Base-by-base conservation (phyloP, 2,113 vertebrate species). In the Corythornis madagascariensis region DNA sequence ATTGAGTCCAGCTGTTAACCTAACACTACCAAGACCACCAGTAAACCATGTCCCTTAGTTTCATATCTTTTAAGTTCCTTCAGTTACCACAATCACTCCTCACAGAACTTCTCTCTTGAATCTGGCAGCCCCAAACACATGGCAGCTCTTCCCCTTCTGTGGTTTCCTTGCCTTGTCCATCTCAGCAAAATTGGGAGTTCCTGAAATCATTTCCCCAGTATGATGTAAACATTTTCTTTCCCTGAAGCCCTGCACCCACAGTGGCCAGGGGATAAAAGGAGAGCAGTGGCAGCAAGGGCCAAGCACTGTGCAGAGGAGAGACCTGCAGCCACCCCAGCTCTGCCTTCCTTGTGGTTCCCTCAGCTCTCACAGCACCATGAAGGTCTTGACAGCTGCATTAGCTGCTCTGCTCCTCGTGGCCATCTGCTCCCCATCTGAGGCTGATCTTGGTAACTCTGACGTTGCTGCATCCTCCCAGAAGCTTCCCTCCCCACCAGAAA, bases 381-480 rank as follows among this genome's bases (percentile, higher is more conserved):
- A 69, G 38, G 31, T 61, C 47, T 19, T 15, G 1, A 5, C 47
- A 73, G 56, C 33, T 0, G 0, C 9, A 11, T 43, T 89, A 61
- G 33, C 61, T 3, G 3, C 28, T 70, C 50, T 89, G 21, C 56
- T 93, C 20, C 56, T 93, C 4, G 3, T 81, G 52, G 82, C 65
- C 52, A 50, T n/a, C 82, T 81, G 69, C 60, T 92, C 67, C 55
- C 3, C 1, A 0, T 59, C 72, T 21, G 26, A 57, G 47, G 56
- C 29, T 16, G 11, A 7, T 4, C 21, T 1, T 1, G 1, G 8
- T 7, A 13, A 9, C 28, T 42, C 12, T 19, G 4, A 4, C 1
- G 0, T 0, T 21, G 18, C 14, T n/a, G 2, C 1, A 5, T 1
- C 0, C 18, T 0, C 1, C 6, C 2, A 2, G 25, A 4, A 1